Conservation (phyloP, 1,140 invertebrate genomes). For the Drosophila ficusphila region DNA sequence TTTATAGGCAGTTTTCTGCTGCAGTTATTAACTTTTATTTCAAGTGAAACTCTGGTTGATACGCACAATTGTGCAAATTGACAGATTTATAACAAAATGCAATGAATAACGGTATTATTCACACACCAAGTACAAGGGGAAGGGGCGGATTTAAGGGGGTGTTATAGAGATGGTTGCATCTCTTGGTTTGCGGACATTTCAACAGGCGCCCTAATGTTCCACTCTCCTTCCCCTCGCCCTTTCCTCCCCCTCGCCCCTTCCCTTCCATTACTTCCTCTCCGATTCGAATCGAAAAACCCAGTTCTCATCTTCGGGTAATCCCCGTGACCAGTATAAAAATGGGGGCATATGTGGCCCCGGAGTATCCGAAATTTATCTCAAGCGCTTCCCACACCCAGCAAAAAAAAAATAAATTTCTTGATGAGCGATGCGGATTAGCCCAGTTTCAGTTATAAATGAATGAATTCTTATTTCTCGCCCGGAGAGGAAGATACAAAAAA, state of each 20-base stretch:
- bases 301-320: constrained; percentile 35
- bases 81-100: constrained; percentile 81
- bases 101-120: constrained; percentile 76
- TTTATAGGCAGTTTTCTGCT: too few relatives aligned
- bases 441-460: constrained; percentile 59
- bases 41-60: constrained; percentile 37
- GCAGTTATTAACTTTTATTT: not conserved
- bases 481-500: not conserved
- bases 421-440: constrained; percentile 64
- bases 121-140: constrained; percentile 7
- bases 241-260: not conserved
- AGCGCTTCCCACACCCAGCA: constrained; percentile 11
- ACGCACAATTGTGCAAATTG: constrained; percentile 82
- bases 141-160: constrained; percentile 2
- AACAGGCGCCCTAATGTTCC: constrained; percentile 67
- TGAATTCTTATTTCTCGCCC: constrained; percentile 9
- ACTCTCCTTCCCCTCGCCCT: not conserved
- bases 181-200: constrained; percentile 49
- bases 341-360: constrained; percentile 57
- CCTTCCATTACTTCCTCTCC: too few relatives aligned
- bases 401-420: constrained; percentile 10
- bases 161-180: constrained; percentile 43
- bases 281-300: too few relatives aligned
- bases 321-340: constrained; percentile 63
- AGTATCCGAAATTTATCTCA: not conserved